Conservation (phyloP, 1,140 invertebrate genomes). For the Cotesia typhae region DNA sequence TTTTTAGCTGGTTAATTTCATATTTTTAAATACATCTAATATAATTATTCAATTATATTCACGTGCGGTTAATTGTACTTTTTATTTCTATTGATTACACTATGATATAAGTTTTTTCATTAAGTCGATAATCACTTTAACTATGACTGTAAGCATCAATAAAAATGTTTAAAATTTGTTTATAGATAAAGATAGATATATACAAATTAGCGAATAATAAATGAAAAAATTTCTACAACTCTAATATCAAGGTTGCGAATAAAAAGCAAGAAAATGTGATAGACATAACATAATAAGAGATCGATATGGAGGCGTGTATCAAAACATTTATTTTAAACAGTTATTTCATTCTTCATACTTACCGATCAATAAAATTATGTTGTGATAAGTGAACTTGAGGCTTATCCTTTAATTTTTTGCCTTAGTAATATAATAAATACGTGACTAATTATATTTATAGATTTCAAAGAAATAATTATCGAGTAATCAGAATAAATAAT, state of each 20-base stretch:
- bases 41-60: background rate
- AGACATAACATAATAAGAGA: constrained; percentile 9
- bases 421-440: background rate
- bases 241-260: background rate
- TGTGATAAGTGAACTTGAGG: constrained; percentile 8
- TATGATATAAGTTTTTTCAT: background rate
- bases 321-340: constrained; percentile 5
- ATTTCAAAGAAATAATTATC: no score
- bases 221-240: constrained; percentile 1
- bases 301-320: constrained; percentile 23
- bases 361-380: constrained; percentile 23
- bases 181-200: background rate
- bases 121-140: constrained; percentile 9
- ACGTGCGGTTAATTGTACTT: background rate
- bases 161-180: background rate
- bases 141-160: background rate
- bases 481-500: no score
- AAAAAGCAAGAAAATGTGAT: background rate
- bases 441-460: background rate
- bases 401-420: background rate
- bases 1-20: background rate
- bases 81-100: background rate
- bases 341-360: background rate
- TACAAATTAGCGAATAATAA: background rate
- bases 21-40: background rate